phyloP scores from a whole-genome alignment of 92 coral and sea anemone species.

The Zoanthus gigantus region DNA sequence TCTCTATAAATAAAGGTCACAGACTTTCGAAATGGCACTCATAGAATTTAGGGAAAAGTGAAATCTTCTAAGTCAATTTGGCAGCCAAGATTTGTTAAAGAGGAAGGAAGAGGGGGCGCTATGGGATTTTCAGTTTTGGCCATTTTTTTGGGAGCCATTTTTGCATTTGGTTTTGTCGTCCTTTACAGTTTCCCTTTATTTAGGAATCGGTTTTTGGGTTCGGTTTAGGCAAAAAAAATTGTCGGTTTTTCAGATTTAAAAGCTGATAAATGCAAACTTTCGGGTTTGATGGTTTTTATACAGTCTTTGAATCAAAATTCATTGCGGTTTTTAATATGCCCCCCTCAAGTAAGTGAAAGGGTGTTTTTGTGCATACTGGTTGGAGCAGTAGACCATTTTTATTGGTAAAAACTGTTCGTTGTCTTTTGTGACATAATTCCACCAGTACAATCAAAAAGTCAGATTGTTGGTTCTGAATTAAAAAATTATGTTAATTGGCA shows the following conservation, averaged over 20 bases:
- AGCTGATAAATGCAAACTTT: background rate
- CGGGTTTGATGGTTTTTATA: background rate
- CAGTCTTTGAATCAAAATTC: background rate
- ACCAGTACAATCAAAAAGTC: background rate
- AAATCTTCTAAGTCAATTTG: background rate
- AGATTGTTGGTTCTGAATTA: too few species aligned
- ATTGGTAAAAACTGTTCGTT: background rate
- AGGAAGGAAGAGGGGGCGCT: background rate
- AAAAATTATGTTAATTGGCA: background rate
- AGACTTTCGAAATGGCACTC: background rate
- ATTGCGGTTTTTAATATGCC: background rate
- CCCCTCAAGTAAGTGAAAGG: conserved; percentile 2
- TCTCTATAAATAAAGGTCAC: background rate
- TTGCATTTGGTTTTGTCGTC: background rate
- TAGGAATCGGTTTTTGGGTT: background rate
- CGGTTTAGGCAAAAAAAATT: background rate
- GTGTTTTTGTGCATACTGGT: conserved; percentile 7
- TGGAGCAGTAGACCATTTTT: conserved; percentile 8
- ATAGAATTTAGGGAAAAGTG: background rate
- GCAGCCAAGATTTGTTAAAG: conserved; percentile 1
- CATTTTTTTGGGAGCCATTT: too few species aligned
- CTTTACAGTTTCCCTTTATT: background rate
- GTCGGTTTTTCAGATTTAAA: background rate
- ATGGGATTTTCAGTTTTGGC: too few species aligned
- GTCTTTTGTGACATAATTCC: conserved; percentile 7